phyloP scores from a whole-genome alignment of 2,113 vertebrate genomes.

The Rhinolophus ferrumequinum region DNA sequence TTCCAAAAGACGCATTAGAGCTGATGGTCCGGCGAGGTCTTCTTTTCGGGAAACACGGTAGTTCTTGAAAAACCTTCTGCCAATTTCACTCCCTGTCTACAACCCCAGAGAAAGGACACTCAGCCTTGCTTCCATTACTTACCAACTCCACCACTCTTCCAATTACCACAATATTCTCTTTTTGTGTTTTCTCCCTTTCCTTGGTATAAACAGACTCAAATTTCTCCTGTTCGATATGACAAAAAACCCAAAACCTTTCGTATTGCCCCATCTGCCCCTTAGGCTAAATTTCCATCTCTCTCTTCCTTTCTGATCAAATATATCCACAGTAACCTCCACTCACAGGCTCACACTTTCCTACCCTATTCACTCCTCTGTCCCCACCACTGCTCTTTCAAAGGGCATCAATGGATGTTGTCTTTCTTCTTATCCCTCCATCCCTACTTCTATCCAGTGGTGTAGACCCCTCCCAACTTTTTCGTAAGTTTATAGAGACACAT shows the following conservation, averaged over 20 bases:
- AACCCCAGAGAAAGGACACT: background rate
- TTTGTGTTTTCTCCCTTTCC: background rate
- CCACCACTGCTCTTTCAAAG: background rate
- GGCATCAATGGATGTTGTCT: background rate
- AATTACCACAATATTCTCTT: background rate
- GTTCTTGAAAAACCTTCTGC: background rate
- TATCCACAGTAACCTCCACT: fast-evolving
- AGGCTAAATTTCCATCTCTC: background rate
- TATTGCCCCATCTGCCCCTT: background rate
- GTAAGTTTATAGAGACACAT: background rate
- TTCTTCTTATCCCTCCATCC: background rate
- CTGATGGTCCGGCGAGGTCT: no score
- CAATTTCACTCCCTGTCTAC: background rate
- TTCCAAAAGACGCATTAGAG: no score
- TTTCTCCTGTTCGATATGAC: background rate
- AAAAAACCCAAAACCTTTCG: background rate
- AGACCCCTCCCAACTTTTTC: background rate
- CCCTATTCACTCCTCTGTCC: background rate
- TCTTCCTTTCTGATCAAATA: background rate
- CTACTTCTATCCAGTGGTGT: background rate
- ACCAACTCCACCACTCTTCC: background rate
- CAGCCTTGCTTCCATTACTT: background rate
- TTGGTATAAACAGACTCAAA: background rate
- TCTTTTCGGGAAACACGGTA: no score
- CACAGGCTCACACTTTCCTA: background rate